Base-by-base conservation (phyloP, 2,888 invertebrate species). In the Fissipunctia ypsillon region DNA sequence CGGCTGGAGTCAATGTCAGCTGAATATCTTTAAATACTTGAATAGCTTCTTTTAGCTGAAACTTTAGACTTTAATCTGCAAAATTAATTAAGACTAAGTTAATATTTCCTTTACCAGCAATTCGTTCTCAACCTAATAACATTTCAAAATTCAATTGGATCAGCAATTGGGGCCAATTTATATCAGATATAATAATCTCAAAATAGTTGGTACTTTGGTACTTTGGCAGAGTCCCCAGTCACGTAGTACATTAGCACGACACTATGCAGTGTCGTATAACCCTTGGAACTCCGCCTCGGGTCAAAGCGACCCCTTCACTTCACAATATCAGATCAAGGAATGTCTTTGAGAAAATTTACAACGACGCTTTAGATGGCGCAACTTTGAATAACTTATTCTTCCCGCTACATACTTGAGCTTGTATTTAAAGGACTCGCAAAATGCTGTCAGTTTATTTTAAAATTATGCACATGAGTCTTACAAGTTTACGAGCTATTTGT, bases 241-340 rank as follows among this genome's bases (percentile, higher is more conserved):
- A 91, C 91, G 92, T 92, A 92, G 80, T 84, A 90, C 93, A 93
- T 94, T 94, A 92, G 91, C 94, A 93, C 93, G 89, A 91, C 90
- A 93, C 91, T 91, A 87, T 80, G 88, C 80, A 82, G 81, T 81
- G 84, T 74, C 77, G 84, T 76, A 86, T 85, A 90, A 87, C 89
- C 91, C 91, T 89, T 85, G 88, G 84, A 88, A 86, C 77, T 86
- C 75, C 81, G 89, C 89, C 87, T 79, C 87, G 90, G 92, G 91
- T 91, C 91, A 88, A 78, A 85, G 78, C 85, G 89, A 90, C 91
- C 92, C 90, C 90, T 90, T 81, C 84, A 75, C 84, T 87, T 70
- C 81, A 86, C 87, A 86, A 85, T 88, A 92, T 93, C 93, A 88
- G 92, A 93, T 93, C 90, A 86, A 87, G 86, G 87, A 90, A 90